These are phyloP conservation scores for Catostylus mosaicus DNA, from an alignment of 30 jellyfish, hydroid and myxozoan genomes.

Conservation along the genomic window DNA sequence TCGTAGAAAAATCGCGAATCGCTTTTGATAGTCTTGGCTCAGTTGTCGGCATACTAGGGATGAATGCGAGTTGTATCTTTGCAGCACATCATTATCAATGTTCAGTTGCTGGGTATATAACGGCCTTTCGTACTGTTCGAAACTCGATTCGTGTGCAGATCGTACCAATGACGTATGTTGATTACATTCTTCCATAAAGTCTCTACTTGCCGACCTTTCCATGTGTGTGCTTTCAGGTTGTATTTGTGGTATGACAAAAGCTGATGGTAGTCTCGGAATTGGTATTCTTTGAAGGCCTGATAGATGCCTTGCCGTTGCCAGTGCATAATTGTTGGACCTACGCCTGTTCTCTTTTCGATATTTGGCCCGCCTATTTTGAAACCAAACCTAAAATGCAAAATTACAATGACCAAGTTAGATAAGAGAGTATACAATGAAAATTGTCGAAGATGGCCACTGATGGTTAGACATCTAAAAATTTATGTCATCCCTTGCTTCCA, in stretches of 20 bases:
- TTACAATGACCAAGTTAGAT: too few species aligned
- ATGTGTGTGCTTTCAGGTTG: not conserved
- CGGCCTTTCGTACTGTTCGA: not conserved
- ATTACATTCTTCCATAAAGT: not conserved
- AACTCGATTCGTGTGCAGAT: not conserved
- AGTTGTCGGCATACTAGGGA: not conserved
- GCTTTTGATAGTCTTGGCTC: not conserved
- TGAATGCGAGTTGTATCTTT: not conserved
- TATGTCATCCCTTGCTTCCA: too few species aligned
- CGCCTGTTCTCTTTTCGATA: conserved; percentile 60
- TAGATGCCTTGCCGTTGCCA: conserved; percentile 8
- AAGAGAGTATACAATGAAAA: too few species aligned
- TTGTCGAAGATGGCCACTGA: too few species aligned
- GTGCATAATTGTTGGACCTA: conserved; percentile 10
- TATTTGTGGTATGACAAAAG: not conserved
- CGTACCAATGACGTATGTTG: not conserved
- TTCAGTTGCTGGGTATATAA: not conserved
- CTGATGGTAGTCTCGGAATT: not conserved
- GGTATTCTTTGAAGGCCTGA: not conserved
- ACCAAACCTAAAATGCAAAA: conserved; percentile 88
- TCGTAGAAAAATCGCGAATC: not conserved
- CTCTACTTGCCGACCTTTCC: not conserved
- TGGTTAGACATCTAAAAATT: too few species aligned
- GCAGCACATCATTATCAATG: not conserved
- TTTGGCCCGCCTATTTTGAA: conserved; percentile 70